Evolutionary conservation across 1,140 invertebrate genomes (phyloP).

Genomic region (Aphelinus atriplicis): DNA sequence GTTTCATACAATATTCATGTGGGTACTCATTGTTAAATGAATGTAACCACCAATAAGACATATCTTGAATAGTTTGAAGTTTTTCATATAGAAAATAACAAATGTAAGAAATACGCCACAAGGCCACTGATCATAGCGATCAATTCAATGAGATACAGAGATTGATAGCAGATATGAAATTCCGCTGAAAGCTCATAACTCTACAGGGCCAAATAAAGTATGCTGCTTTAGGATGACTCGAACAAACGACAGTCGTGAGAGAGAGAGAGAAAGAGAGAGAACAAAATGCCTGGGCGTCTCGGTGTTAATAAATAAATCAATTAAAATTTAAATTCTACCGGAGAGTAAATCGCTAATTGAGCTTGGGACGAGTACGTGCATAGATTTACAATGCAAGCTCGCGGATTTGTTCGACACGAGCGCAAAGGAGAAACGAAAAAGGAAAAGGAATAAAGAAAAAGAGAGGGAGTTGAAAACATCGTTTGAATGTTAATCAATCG

Average conservation of each 20-base stretch:
- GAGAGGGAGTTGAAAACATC: constrained; percentile 41
- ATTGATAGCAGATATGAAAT: no score
- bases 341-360: constrained; percentile 60
- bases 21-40: no score
- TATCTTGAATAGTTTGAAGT: no score
- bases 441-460: constrained; percentile 1
- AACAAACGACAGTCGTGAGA: neutral
- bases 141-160: no score
- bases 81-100: no score
- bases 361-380: constrained; percentile 53
- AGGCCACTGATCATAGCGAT: no score
- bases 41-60: no score
- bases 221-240: no score
- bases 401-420: constrained; percentile 40
- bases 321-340: constrained; percentile 63
- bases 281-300: constrained; percentile 45
- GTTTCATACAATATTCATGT: no score
- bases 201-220: no score
- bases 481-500: constrained; percentile 51
- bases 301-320: constrained; percentile 58
- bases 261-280: neutral
- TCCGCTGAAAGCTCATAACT: no score
- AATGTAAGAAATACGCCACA: no score
- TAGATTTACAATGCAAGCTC: constrained; percentile 55
- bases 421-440: constrained; percentile 10